Evolutionary conservation across 2,113 vertebrate genomes (phyloP), one percentile per base, ranked within the genome.

Genomic region (Boleophthalmus pectinirostris): DNA sequence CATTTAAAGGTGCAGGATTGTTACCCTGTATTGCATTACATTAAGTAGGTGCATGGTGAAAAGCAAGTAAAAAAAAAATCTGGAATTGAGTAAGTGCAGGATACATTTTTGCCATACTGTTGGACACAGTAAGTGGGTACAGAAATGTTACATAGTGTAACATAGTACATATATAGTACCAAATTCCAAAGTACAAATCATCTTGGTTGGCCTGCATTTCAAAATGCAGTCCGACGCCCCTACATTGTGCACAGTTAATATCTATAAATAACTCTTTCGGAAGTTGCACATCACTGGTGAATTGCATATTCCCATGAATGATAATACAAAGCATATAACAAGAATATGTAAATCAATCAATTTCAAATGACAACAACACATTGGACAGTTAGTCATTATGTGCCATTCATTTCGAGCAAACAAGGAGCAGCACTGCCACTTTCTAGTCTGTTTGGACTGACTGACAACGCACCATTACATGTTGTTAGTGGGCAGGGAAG

Each of bases 261-360:
- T 1, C 49, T 51, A 51, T 20, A 51, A n/a, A 20, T 51, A 20
- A 16, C 35, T 43, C 38, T 10, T 53, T 5, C 2, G 20, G 51
- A 54, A 54, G n/a, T 21, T 21, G 51, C 51, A 8, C 51, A 7
- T 54, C 51, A 10, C 16, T 10, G 51, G 20, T 21, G n/a, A 54
- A 54, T 54, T 54, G 49, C 4, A 5, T 51, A 18, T 51, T 51
- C 49, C 51, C 51, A 21, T 20, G 20, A 53, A 20, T 54, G n/a
- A 10, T 11, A 21, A n/a, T 2, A 54, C 51, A 54, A 25, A 25
- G 56, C 56, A 0, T 15, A 13, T 25, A 58, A 58, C 23, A 35
- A 63, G 15, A 33, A 35, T 12, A 63, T 63, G 60, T 63, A 64
- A 64, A n/a, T 38, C 61, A 38, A 35, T 64, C 61, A 58, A 25